Conservation (phyloP, 2,797 vertebrate species). For the Pygocentrus nattereri region DNA sequence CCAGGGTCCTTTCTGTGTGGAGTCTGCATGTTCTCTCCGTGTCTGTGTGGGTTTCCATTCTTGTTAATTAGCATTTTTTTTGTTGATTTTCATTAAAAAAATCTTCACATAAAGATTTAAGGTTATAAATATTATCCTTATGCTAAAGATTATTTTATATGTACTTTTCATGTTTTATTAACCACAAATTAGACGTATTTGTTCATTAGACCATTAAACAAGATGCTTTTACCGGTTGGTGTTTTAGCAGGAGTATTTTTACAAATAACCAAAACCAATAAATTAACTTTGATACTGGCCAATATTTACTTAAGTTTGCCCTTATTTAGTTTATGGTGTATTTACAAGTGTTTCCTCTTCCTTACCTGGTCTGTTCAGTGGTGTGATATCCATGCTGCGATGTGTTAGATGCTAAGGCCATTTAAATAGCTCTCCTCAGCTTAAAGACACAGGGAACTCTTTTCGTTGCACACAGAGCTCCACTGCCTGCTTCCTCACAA, state of each 20-base stretch:
- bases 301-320: not conserved
- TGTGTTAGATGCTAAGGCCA: not conserved
- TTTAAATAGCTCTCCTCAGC: not conserved
- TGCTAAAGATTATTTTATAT: too few species aligned
- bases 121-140: too few species aligned
- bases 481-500: constrained; percentile 65
- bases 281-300: not conserved
- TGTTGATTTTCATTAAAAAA: too few species aligned
- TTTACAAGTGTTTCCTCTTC: not conserved
- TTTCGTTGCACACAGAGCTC: constrained; percentile 64
- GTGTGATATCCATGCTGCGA: too few species aligned
- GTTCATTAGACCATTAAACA: not conserved
- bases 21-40: too few species aligned
- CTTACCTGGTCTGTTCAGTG: not conserved
- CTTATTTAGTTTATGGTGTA: not conserved
- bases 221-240: not conserved
- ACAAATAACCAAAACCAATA: not conserved
- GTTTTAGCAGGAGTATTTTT: not conserved
- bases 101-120: too few species aligned
- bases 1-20: too few species aligned
- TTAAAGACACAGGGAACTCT: constrained; percentile 35
- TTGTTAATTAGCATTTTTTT: too few species aligned
- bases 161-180: too few species aligned
- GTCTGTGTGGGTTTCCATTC: too few species aligned
- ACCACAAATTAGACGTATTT: too few species aligned